A percentile compares a stretch with the other conserved stretches of the same genome.
Conservation (phyloP, 1,140 invertebrate species). For the Andrena cerasifolii region DNA sequence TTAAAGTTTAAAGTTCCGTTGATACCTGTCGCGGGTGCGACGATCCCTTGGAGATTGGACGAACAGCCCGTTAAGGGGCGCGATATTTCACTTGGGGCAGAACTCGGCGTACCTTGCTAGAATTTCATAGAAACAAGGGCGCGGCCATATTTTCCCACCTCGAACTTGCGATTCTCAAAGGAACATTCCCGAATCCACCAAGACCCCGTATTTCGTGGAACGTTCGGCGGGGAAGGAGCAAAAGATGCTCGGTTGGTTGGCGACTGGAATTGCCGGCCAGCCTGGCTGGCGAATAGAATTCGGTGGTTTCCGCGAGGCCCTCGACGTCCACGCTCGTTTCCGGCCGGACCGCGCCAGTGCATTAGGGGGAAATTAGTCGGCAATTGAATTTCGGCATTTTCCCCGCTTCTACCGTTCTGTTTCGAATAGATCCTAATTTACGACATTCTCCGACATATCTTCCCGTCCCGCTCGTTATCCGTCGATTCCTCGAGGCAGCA, state of each 20-base stretch:
- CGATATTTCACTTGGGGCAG: too few relatives aligned
- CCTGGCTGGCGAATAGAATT: slow-evolving; percentile 16
- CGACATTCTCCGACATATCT: background rate
- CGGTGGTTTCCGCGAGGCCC: slow-evolving; percentile 45
- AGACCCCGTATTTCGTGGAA: background rate
- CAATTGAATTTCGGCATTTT: slow-evolving; percentile 70
- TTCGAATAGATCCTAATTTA: slow-evolving; percentile 23
- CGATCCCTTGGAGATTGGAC: background rate
- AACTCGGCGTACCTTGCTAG: too few relatives aligned
- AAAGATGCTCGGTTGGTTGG: background rate
- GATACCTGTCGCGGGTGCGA: background rate
- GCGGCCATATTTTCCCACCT: too few relatives aligned
- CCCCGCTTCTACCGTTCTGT: slow-evolving; percentile 11
- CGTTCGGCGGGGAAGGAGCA: background rate
- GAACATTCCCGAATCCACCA: too few relatives aligned
- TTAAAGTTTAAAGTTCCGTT: slow-evolving; percentile 6
- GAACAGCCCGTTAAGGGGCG: too few relatives aligned
- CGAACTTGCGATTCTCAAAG: too few relatives aligned
- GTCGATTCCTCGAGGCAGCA: slow-evolving; percentile 36
- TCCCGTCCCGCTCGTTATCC: slow-evolving; percentile 17
- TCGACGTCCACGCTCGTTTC: slow-evolving; percentile 50
- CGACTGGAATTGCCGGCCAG: background rate
- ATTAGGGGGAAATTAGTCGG: slow-evolving; percentile 73
- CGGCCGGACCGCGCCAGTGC: slow-evolving; percentile 51
- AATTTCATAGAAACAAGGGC: too few relatives aligned